Evolutionary conservation across 2,888 invertebrate genomes (phyloP).

Genomic region (Rotaria sp.): DNA sequence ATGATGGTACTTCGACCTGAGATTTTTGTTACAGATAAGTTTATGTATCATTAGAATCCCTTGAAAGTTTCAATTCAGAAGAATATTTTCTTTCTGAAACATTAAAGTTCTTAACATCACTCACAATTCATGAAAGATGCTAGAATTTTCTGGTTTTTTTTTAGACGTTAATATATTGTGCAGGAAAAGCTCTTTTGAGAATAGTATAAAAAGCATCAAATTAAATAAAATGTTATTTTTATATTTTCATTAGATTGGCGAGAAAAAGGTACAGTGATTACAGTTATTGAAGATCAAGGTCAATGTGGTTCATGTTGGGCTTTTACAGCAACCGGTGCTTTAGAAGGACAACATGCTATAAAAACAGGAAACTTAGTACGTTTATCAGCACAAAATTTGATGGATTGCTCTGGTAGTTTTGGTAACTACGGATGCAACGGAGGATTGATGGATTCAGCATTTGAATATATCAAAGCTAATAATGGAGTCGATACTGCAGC

Average conservation of each 20-base stretch:
- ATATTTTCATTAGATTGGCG: constrained; percentile 39
- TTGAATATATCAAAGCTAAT: constrained; percentile 42
- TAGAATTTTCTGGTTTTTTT: no score
- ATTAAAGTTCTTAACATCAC: no score
- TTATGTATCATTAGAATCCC: no score
- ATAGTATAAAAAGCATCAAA: no score
- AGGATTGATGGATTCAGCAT: constrained; percentile 51
- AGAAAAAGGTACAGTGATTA: constrained; percentile 40
- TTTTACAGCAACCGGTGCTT: constrained; percentile 61
- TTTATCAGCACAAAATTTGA: constrained; percentile 80
- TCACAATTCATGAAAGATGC: no score
- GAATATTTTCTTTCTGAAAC: no score
- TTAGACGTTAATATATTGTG: no score
- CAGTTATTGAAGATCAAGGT: constrained; percentile 42
- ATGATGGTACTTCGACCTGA: no score
- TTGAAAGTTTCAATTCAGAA: no score
- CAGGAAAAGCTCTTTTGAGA: no score
- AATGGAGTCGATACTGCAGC: constrained; percentile 49
- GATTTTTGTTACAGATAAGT: no score
- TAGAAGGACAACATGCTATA: constrained; percentile 63
- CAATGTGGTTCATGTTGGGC: constrained; percentile 68
- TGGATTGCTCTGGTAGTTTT: constrained; percentile 75
- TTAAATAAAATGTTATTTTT: no score
- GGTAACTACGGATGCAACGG: constrained; percentile 79
- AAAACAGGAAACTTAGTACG: constrained; percentile 69